phyloP scores from a whole-genome alignment of 2,888 invertebrate genomes.

The Liodrosophila aerea region DNA sequence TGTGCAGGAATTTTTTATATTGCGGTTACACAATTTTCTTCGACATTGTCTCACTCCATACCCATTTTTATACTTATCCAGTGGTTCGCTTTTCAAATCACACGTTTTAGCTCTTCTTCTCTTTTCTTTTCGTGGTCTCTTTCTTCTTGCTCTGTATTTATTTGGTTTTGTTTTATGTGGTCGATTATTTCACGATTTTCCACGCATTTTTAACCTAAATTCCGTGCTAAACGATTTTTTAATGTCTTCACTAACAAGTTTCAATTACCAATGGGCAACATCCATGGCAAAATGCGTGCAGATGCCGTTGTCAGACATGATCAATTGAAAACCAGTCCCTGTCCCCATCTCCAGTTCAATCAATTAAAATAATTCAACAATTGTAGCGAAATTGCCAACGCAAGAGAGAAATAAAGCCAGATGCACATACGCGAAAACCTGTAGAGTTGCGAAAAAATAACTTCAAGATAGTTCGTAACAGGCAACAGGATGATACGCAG shows the following conservation, averaged over 20 bases:
- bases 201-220: constrained; percentile 77
- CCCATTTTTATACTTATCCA: constrained; percentile 9
- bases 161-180: constrained; percentile 16
- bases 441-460: neutral
- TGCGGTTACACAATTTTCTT: constrained; percentile 75
- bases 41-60: constrained; percentile 17
- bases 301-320: constrained; percentile 56
- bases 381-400: constrained; percentile 61
- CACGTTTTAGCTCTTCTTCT: constrained; percentile 57
- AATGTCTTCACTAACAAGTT: constrained; percentile 77
- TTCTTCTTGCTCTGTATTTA: constrained; percentile 20
- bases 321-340: constrained; percentile 37
- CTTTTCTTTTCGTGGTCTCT: constrained; percentile 21
- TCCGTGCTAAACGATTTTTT: constrained; percentile 76
- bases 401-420: constrained; percentile 41
- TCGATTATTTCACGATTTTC: constrained; percentile 70
- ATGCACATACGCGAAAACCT: too few relatives aligned
- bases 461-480: too few relatives aligned
- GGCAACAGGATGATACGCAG: constrained; percentile 20
- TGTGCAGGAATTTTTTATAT: constrained; percentile 73
- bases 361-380: constrained; percentile 77
- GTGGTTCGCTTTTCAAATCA: constrained; percentile 44
- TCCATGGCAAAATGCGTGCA: constrained; percentile 51
- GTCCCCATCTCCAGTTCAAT: constrained; percentile 38
- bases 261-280: constrained; percentile 68